Evolutionary conservation across 1,140 invertebrate species (phyloP), one percentile per base, ranked within the genome.

Genomic region (Whitmania pigra): DNA sequence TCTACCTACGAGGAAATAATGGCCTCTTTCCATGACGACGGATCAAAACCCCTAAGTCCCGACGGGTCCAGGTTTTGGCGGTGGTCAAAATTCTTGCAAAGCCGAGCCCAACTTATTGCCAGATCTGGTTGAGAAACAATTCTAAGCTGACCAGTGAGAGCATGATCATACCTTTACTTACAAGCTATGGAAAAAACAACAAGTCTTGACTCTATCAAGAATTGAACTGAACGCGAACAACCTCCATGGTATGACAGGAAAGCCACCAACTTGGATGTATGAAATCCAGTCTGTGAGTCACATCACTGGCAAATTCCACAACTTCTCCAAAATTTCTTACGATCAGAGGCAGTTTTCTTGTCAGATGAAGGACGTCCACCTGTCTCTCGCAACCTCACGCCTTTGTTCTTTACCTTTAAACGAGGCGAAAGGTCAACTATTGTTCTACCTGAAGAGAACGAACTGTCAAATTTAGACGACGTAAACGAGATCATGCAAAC

Each of bases 1-100:
- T 36, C 31, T 36, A 3, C 9, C 43, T 49, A 49, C 43, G 27
- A 68, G 6, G 69, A 71, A 31, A 25, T 71, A 29, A 20, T 71
- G 36, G 69, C 53, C 43, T 71, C 6, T 27, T 71, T 71, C 53
- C 54, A 71, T 53, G 69, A 71, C 29, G 69, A 71, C 49, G 18
- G 69, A 5, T 53, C 69, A 15, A 55, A 11, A 2, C 25, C 25
- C 22, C 43, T 17, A 2, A 27, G 27, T 53, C 53, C 53, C 6
- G 36, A 13, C 22, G 69, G 43, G 43, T 71, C n/a, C 69, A 53
- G 27, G 53, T 71, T n/a, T 25, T 53, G 20, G 69, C 27, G 15
- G 69, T 71, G 25, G 13, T 29, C n/a, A 53, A 27, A 18, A 22
- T 71, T 43, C 3, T 36, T 1, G 11, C 29, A 7, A 27, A 27